Conservation (phyloP, 2,113 vertebrate species). For the Oreochromis aureus region DNA sequence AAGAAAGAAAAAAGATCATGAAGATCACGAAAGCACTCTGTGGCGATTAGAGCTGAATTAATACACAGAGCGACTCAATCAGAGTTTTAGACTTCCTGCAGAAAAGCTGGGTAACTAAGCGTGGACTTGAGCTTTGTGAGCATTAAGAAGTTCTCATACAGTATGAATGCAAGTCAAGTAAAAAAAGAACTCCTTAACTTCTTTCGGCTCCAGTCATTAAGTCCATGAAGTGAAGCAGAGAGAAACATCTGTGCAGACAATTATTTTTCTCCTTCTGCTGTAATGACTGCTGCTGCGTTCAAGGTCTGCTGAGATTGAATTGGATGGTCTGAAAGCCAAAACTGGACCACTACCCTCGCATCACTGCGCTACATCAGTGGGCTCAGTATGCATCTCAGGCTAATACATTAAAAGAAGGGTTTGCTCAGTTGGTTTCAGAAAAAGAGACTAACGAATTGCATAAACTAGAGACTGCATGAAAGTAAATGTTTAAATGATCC, state of each 20-base stretch:
- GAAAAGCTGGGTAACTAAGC: conserved; percentile 19
- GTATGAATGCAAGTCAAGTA: conserved; percentile 32
- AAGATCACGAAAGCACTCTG: conserved; percentile 16
- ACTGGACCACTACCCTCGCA: conserved; percentile 2
- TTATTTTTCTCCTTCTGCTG: conserved; percentile 29
- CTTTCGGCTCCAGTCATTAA: conserved; percentile 41
- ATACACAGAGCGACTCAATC: not conserved
- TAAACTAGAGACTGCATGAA: conserved; percentile 2
- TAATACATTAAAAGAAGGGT: conserved; percentile 3
- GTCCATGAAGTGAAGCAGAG: conserved; percentile 34
- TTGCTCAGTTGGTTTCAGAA: not conserved
- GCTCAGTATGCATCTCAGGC: conserved; percentile 1
- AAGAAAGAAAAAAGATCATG: not conserved
- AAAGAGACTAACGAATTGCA: not conserved
- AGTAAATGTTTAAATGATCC: conserved; percentile 30
- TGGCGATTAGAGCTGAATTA: conserved; percentile 20
- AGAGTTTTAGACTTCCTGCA: conserved; percentile 9
- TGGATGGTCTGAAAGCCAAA: not conserved
- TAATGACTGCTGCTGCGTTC: conserved; percentile 48
- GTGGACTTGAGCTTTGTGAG: not conserved
- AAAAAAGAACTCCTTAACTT: conserved; percentile 8
- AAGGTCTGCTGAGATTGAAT: conserved; percentile 44
- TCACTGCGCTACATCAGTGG: conserved; percentile 29
- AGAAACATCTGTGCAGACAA: conserved; percentile 35
- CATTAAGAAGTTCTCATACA: conserved; percentile 18